Evolutionary conservation across 2,797 vertebrate genomes (phyloP).

Genomic region (Tapirus indicus): DNA sequence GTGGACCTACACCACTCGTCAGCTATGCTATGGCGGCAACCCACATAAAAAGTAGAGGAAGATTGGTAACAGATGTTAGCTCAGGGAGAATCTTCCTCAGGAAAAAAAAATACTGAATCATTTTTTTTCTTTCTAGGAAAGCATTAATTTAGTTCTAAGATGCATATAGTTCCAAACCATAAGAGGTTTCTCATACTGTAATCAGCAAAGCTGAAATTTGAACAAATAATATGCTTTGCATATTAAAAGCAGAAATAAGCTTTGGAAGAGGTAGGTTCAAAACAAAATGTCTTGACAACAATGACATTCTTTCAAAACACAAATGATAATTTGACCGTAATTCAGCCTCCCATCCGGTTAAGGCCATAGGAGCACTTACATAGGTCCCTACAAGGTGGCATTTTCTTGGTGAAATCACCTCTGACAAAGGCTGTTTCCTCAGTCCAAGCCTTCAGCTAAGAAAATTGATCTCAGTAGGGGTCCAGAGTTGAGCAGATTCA

Average conservation of each 20-base stretch:
- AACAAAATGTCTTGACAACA: background rate
- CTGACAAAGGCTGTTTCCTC: background rate
- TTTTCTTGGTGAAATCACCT: background rate
- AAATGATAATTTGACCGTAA: background rate
- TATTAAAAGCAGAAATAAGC: background rate
- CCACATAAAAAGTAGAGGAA: no score
- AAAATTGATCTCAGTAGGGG: background rate
- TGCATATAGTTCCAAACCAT: background rate
- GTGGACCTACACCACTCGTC: no score
- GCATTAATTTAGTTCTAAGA: background rate
- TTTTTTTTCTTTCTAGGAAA: background rate
- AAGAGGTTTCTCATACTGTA: background rate
- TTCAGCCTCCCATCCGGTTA: background rate
- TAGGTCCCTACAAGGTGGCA: background rate
- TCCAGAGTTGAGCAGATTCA: background rate
- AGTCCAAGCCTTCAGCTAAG: background rate
- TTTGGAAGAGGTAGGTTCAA: background rate
- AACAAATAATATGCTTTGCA: background rate
- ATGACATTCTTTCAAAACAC: background rate
- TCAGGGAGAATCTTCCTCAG: no score
- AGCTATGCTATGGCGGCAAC: no score
- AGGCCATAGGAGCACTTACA: background rate
- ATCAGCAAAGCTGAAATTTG: background rate
- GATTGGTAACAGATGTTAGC: no score
- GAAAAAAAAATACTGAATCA: background rate